phyloP scores from a whole-genome alignment of 2,888 invertebrate genomes.

The Tetranychus piercei region DNA sequence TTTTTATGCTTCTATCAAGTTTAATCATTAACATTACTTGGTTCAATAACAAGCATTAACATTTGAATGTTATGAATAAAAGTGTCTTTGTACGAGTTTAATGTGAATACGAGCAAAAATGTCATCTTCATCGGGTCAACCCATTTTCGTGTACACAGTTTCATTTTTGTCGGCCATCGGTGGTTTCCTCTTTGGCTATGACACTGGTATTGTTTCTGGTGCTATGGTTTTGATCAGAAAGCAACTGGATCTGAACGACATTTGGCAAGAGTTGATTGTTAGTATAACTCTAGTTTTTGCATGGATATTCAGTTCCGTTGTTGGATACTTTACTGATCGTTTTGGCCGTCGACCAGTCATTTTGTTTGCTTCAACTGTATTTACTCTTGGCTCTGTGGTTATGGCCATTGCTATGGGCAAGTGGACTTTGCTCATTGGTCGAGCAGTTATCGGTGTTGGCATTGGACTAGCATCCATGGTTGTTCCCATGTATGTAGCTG shows the following conservation, averaged over 20 bases:
- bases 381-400: constrained; percentile 36
- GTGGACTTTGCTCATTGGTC: constrained; percentile 33
- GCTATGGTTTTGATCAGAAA: constrained; percentile 32
- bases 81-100: background rate
- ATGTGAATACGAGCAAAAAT: background rate
- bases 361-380: constrained; percentile 37
- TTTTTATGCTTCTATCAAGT: too few relatives aligned
- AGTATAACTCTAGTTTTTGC: constrained; percentile 31
- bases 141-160: background rate
- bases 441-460: constrained; percentile 36
- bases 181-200: constrained; percentile 42
- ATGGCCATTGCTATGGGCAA: constrained; percentile 34
- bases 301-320: constrained; percentile 34
- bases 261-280: constrained; percentile 38
- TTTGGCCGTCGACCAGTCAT: constrained; percentile 39
- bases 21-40: too few relatives aligned
- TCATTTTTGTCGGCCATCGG: constrained; percentile 33
- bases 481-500: constrained; percentile 41
- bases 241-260: constrained; percentile 33
- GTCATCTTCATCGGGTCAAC: background rate
- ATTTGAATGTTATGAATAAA: too few relatives aligned
- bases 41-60: too few relatives aligned
- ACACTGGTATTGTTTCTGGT: constrained; percentile 41
- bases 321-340: constrained; percentile 36
- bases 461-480: constrained; percentile 39